Evolutionary conservation across 2,888 invertebrate genomes (phyloP).

Genomic region (Trissolcus brochymenae): DNA sequence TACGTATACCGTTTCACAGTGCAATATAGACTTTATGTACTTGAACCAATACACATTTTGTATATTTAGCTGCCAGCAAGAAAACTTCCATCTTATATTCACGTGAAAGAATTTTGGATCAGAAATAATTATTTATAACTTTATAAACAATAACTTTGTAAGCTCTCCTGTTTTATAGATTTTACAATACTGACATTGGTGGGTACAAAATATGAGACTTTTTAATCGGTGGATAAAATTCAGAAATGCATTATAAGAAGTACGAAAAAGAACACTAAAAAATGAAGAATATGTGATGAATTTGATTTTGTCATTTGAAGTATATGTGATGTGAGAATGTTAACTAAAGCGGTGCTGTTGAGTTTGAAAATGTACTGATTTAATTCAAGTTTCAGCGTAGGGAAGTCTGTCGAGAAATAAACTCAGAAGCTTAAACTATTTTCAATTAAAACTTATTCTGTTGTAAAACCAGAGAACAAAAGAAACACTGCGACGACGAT

Average conservation of each 20-base stretch:
- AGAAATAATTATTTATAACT: no score
- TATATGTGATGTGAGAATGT: constrained; percentile 44
- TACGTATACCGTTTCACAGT: constrained; percentile 69
- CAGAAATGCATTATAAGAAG: no score
- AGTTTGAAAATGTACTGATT: constrained; percentile 67
- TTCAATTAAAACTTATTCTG: constrained; percentile 75
- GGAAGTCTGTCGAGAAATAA: constrained; percentile 73
- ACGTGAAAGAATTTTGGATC: constrained; percentile 7
- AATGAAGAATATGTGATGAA: no score
- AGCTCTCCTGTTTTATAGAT: no score
- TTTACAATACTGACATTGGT: no score
- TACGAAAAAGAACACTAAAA: no score
- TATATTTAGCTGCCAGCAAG: constrained; percentile 54
- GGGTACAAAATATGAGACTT: no score
- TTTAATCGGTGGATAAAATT: no score
- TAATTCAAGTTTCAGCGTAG: constrained; percentile 68
- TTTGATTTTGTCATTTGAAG: constrained; percentile 43
- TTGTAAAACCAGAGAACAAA: constrained; percentile 74
- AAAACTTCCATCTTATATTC: constrained; percentile 60
- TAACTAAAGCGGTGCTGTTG: constrained; percentile 48
- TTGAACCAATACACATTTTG: constrained; percentile 54
- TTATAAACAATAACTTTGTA: no score
- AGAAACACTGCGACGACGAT: constrained; percentile 73
- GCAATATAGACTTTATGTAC: constrained; percentile 63
- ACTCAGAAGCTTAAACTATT: constrained; percentile 72